phyloP scores from a whole-genome alignment of 2,888 invertebrate genomes.

The Ectemnius continuus region DNA sequence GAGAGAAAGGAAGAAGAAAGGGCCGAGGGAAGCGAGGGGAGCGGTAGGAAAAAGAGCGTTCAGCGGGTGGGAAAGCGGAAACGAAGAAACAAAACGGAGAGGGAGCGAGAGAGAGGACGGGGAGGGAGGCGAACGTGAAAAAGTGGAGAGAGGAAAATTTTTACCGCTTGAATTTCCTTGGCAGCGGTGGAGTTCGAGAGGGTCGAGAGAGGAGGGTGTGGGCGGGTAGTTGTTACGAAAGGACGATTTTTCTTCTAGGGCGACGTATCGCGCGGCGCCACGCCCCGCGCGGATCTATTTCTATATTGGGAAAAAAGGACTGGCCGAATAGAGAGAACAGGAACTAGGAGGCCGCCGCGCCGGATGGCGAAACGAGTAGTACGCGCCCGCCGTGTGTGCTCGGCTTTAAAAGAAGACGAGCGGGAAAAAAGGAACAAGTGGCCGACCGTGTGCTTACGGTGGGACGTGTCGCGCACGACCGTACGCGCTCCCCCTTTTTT shows the following conservation, averaged over 20 bases:
- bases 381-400: neutral
- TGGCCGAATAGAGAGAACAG: slow-evolving; percentile 46
- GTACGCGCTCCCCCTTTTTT: slow-evolving; percentile 43
- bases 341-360: slow-evolving; percentile 7
- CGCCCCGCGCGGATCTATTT: slow-evolving; percentile 60
- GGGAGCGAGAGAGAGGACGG: neutral
- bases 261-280: slow-evolving; percentile 64
- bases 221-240: slow-evolving; percentile 64
- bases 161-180: slow-evolving; percentile 23
- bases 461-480: slow-evolving; percentile 41
- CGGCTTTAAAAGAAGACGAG: slow-evolving; percentile 2
- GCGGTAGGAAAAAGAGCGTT: neutral
- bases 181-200: slow-evolving; percentile 6
- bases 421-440: slow-evolving; percentile 26
- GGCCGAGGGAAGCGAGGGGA: neutral
- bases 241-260: slow-evolving; percentile 66
- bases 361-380: slow-evolving; percentile 15
- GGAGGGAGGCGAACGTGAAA: too few species aligned
- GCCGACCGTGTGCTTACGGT: slow-evolving; percentile 55
- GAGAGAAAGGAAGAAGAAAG: too few species aligned
- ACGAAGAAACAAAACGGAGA: neutral
- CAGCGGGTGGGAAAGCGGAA: too few species aligned
- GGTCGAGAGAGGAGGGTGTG: neutral
- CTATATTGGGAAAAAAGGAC: slow-evolving; percentile 65
- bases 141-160: slow-evolving; percentile 45